These are phyloP conservation scores for Micropoecilia bifurca DNA, from an alignment of 2,797 vertebrate species.

Conservation along the genomic window DNA sequence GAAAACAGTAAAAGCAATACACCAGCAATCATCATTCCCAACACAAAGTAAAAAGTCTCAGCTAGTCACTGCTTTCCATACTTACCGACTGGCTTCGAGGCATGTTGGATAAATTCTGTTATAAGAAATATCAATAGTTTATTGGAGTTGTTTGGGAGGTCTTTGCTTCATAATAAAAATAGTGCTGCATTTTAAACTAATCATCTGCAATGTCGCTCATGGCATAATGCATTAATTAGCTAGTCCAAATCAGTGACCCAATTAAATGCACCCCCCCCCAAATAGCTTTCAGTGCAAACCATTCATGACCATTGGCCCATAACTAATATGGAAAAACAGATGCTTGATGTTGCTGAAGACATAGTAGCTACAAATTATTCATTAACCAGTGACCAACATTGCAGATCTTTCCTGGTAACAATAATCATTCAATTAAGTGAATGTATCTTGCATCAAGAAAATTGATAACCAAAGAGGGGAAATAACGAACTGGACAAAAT, in stretches of 20 bases:
- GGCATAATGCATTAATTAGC: neutral
- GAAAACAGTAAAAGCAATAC: constrained; percentile 21
- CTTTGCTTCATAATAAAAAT: neutral
- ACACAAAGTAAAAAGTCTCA: neutral
- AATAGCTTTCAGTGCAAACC: neutral
- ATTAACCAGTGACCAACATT: neutral
- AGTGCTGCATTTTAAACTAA: neutral
- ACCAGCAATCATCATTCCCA: constrained; percentile 24
- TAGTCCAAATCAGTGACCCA: neutral
- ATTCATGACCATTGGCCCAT: constrained; percentile 32
- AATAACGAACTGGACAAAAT: neutral
- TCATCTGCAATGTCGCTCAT: neutral
- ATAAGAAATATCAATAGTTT: constrained; percentile 50
- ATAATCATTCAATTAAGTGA: neutral
- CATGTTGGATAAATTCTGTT: constrained; percentile 69
- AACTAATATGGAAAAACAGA: constrained; percentile 27
- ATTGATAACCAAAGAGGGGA: neutral
- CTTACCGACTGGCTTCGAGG: constrained; percentile 68
- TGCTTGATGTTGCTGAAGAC: neutral
- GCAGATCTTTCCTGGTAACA: neutral
- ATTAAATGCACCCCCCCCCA: neutral
- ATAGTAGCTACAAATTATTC: neutral
- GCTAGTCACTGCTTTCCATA: constrained; percentile 43
- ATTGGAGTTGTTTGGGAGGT: neutral
- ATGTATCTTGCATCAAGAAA: neutral